These are phyloP conservation scores for Ptyas mucosa DNA, from an alignment of 2,113 vertebrate species.

Conservation along the genomic window DNA sequence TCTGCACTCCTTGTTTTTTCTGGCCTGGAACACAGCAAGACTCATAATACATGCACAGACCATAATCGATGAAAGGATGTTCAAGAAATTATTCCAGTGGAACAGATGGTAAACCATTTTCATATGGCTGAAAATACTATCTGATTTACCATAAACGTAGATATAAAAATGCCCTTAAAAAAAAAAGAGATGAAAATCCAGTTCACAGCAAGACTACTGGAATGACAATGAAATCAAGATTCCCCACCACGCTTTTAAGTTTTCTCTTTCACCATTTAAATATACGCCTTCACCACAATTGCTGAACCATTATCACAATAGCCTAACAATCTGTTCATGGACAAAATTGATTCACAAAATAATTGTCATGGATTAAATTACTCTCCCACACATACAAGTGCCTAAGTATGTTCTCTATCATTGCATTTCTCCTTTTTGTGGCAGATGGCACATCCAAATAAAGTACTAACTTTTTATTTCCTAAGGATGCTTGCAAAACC, in stretches of 20 bases:
- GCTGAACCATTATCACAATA: not conserved
- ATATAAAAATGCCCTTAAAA: not conserved
- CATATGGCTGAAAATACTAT: not conserved
- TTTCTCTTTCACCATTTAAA: not conserved
- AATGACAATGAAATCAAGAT: not conserved
- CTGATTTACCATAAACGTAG: not conserved
- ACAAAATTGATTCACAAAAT: not conserved
- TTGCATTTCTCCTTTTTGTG: not conserved
- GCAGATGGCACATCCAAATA: not conserved
- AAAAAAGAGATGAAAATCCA: not conserved
- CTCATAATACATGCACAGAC: not conserved
- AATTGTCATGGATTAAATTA: not conserved
- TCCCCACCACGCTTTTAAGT: not conserved
- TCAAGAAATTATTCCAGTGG: not conserved
- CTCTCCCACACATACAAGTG: not conserved
- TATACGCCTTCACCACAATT: not conserved
- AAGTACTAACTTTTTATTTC: not conserved
- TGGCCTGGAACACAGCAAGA: not conserved
- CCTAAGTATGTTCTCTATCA: not conserved
- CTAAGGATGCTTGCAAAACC: not conserved
- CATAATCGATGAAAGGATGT: not conserved
- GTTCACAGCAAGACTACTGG: not conserved
- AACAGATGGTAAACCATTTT: not conserved
- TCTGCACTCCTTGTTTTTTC: not conserved
- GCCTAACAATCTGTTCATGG: not conserved